phyloP scores from a whole-genome alignment of 2,797 vertebrate genomes.

The Sarcoramphus papa region DNA sequence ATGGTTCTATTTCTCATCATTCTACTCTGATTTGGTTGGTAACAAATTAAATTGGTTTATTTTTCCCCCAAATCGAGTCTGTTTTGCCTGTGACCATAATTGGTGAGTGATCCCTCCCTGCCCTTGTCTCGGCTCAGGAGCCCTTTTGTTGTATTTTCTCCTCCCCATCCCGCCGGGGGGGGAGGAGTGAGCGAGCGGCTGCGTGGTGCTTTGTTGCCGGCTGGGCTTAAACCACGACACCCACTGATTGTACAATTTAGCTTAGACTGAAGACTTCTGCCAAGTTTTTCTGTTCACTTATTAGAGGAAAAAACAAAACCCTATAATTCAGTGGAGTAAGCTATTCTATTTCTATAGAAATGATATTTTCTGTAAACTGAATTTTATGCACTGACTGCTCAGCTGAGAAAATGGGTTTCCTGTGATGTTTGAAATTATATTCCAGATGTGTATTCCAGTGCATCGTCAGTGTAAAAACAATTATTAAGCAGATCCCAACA shows the following conservation, averaged over 20 bases:
- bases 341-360: slow-evolving; percentile 13
- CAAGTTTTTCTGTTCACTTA: background rate
- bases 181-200: too few relatives aligned
- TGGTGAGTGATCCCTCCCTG: too few relatives aligned
- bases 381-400: background rate
- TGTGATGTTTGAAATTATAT: background rate
- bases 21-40: too few relatives aligned
- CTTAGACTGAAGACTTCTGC: background rate
- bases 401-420: background rate
- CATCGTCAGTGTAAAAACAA: background rate
- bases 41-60: too few relatives aligned
- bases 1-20: too few relatives aligned
- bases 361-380: background rate
- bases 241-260: background rate
- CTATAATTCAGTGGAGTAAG: background rate
- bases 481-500: background rate
- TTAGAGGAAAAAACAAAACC: background rate
- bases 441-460: background rate
- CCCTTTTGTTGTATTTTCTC: too few relatives aligned
- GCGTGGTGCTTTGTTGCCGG: too few relatives aligned
- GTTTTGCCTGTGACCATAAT: too few relatives aligned
- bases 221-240: too few relatives aligned
- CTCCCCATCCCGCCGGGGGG: too few relatives aligned
- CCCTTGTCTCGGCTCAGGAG: too few relatives aligned
- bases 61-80: too few relatives aligned